A percentile compares a stretch with the other conserved stretches of the same genome.
These are phyloP conservation scores for Clinocottus analis DNA, from an alignment of 2,113 vertebrate species.

Conservation along the genomic window DNA sequence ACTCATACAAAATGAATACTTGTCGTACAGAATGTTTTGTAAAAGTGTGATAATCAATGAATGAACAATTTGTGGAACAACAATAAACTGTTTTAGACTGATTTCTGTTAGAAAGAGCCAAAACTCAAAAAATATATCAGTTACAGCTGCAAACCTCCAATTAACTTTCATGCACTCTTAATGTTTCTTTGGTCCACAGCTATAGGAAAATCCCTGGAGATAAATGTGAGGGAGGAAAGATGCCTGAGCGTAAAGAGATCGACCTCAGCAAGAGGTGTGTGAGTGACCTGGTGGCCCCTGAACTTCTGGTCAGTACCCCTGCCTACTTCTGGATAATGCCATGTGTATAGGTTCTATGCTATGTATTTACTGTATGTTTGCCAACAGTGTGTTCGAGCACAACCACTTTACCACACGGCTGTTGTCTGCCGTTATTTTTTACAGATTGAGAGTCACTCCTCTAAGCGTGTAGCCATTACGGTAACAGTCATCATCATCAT, in stretches of 20 bases:
- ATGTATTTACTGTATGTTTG: background rate
- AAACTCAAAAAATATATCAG: background rate
- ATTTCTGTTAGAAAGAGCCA: background rate
- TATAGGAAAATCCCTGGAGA: slow-evolving; percentile 97
- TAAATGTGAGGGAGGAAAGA: slow-evolving; percentile 88
- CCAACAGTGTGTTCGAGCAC: background rate
- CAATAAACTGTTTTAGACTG: background rate
- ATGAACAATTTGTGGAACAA: background rate
- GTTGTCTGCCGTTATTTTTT: slow-evolving; percentile 16
- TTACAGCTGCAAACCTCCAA: background rate
- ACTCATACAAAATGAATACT: background rate
- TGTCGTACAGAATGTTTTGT: background rate
- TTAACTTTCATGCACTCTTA: background rate
- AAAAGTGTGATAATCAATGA: background rate
- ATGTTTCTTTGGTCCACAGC: slow-evolving; percentile 73
- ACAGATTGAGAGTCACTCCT: slow-evolving; percentile 65
- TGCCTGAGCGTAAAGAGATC: slow-evolving; percentile 83
- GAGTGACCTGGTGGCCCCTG: slow-evolving; percentile 82
- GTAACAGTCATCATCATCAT: slow-evolving; percentile 86
- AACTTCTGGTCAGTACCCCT: slow-evolving; percentile 69
- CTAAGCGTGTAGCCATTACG: slow-evolving; percentile 82
- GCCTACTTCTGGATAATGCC: background rate
- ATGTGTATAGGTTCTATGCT: background rate
- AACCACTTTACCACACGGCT: background rate
- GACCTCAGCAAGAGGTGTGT: slow-evolving; percentile 88